phyloP scores from a whole-genome alignment of 2,888 invertebrate genomes.

The Archaeoteleia sp. region DNA sequence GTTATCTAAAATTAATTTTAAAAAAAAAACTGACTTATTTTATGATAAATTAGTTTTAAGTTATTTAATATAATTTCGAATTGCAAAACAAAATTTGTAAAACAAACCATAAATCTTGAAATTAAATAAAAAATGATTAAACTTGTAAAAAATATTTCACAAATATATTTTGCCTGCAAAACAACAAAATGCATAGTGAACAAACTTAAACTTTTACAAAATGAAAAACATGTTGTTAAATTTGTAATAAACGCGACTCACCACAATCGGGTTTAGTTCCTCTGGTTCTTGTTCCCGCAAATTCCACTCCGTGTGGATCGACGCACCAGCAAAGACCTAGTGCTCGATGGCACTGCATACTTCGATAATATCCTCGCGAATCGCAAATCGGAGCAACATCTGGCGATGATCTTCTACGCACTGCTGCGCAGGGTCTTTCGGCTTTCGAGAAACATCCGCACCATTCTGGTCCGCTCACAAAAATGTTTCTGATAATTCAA shows the following conservation, averaged over 20 bases:
- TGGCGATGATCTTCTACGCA: slow-evolving; percentile 84
- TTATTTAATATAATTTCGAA: too few species aligned
- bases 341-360: slow-evolving; percentile 91
- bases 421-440: slow-evolving; percentile 88
- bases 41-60: too few species aligned
- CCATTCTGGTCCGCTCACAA: slow-evolving; percentile 86
- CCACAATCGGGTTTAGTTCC: slow-evolving; percentile 86
- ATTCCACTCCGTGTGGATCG: slow-evolving; percentile 92
- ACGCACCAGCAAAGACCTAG: slow-evolving; percentile 96
- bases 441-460: slow-evolving; percentile 88
- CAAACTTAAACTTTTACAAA: not conserved
- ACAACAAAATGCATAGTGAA: too few species aligned
- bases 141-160: too few species aligned
- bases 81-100: too few species aligned
- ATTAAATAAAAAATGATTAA: too few species aligned
- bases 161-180: too few species aligned
- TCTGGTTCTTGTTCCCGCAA: slow-evolving; percentile 87
- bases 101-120: too few species aligned
- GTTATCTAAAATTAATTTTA: too few species aligned
- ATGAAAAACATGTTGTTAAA: not conserved
- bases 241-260: slow-evolving; percentile 72
- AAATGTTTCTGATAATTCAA: slow-evolving; percentile 76
- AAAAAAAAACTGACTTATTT: too few species aligned
- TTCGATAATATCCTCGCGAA: slow-evolving; percentile 88
- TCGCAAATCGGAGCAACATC: slow-evolving; percentile 84